These are phyloP conservation scores for Rostratula benghalensis DNA, from an alignment of 2,113 vertebrate species.

Conservation along the genomic window DNA sequence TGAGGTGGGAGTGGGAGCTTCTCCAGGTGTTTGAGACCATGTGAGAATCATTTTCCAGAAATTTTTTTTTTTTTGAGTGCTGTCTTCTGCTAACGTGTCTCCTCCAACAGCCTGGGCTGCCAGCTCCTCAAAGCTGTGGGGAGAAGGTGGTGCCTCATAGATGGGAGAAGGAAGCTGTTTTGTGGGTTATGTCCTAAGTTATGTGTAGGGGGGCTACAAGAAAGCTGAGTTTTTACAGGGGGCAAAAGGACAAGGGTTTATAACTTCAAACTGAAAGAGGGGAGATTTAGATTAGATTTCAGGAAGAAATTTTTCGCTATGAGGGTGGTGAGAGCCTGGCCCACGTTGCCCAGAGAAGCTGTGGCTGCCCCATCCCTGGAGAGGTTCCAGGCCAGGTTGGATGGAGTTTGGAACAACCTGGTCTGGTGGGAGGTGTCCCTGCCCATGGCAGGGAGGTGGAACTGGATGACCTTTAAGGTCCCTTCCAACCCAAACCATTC, in stretches of 20 bases:
- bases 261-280: neutral
- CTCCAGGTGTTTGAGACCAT: neutral
- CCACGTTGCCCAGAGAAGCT: neutral
- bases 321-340: neutral
- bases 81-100: fast-evolving
- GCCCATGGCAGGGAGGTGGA: neutral
- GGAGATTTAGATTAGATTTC: neutral
- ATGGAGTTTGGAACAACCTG: neutral
- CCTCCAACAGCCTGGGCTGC: neutral
- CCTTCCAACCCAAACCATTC: neutral
- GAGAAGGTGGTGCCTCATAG: neutral
- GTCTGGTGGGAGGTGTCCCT: neutral
- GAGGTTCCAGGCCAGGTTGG: neutral
- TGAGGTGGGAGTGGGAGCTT: neutral
- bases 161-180: neutral
- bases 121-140: fast-evolving
- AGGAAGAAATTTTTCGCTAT: neutral
- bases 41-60: neutral
- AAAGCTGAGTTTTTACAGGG: neutral
- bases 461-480: neutral
- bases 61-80: neutral
- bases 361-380: neutral
- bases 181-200: neutral
- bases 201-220: neutral
- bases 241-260: neutral